Base-by-base conservation (phyloP, 2,888 invertebrate species). In the Monochamus alternatus region DNA sequence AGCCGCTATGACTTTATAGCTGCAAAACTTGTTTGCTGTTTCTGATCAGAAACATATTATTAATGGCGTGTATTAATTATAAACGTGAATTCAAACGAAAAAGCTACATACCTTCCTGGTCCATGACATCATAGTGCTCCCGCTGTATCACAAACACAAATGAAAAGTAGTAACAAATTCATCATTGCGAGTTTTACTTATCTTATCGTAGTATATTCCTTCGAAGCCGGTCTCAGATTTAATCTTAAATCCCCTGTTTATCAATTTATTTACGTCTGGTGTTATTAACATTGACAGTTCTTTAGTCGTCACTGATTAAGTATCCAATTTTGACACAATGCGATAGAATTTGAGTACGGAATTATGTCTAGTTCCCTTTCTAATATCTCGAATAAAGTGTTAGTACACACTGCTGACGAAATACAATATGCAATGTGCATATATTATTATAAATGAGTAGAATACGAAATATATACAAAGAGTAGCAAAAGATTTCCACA, bases 21-120 rank as follows among this genome's bases (percentile, higher is more conserved):
- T 67, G 32, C 43, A 68, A 32, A 68, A 68, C 68, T 58, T 68
- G 58, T 68, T 68, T 66, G 66, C 51, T 12, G 47, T 51, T 14
- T 59, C 22, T 44, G 32, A 68, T 68, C 68, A 58, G 58, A 68
- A 32, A 43, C 43, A 5, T 38, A 58, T 55, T 58, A 59, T 43
- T 68, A 58, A 68, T 44, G 43, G 10, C 12, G 30, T 64, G 64
- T 44, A 43, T 44, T 64, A 43, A 22, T 68, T 43, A 55, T 68
- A 68, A 68, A 55, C 68, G 30, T 68, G 52, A 68, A 68, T 68
- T 14, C 30, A 43, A 67, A 67, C 43, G 32, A 51, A 74, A 68
- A 74, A 74, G 14, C 22, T 55, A 55, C 74, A 43, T 64, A 74
- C 74, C 74, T 74, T 74, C 74, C 58, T 58, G 12, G 55, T 63